Conservation (phyloP, 2,797 vertebrate species). For the Pseudocheirus occidentalis region DNA sequence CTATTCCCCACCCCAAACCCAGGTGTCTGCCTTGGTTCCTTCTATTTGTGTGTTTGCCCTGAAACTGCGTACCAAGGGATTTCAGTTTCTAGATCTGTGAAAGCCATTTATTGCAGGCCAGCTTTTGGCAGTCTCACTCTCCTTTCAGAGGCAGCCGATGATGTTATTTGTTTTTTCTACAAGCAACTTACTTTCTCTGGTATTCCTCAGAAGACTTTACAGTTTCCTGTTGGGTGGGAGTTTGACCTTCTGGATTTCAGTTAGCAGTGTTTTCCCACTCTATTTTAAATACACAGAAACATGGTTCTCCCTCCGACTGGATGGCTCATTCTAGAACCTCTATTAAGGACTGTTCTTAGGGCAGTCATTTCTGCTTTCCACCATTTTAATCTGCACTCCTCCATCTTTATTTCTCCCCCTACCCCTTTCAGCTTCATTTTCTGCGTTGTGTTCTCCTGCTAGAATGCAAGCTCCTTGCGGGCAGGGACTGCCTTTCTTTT, state of each 20-base stretch:
- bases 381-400: neutral
- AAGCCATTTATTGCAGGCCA: neutral
- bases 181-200: conserved; percentile 64
- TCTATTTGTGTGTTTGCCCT: neutral
- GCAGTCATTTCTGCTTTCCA: neutral
- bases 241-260: conserved; percentile 45
- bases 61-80: conserved; percentile 30
- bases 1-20: neutral
- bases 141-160: conserved; percentile 18
- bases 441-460: neutral
- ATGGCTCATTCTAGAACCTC: neutral
- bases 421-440: neutral
- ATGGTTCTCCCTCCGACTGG: neutral
- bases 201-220: conserved; percentile 64
- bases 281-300: conserved; percentile 53
- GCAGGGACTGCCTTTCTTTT: neutral
- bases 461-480: neutral
- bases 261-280: conserved; percentile 48
- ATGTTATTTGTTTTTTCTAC: conserved; percentile 63
- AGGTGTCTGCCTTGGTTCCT: neutral
- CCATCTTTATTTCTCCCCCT: neutral
- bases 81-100: conserved; percentile 1
- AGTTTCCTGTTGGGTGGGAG: conserved; percentile 49
- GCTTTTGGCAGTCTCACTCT: neutral
- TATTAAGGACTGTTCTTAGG: neutral